A percentile compares a stretch with the other conserved stretches of the same genome.
phyloP scores from a whole-genome alignment of 2,797 vertebrate species.

The Anguilla marmorata region DNA sequence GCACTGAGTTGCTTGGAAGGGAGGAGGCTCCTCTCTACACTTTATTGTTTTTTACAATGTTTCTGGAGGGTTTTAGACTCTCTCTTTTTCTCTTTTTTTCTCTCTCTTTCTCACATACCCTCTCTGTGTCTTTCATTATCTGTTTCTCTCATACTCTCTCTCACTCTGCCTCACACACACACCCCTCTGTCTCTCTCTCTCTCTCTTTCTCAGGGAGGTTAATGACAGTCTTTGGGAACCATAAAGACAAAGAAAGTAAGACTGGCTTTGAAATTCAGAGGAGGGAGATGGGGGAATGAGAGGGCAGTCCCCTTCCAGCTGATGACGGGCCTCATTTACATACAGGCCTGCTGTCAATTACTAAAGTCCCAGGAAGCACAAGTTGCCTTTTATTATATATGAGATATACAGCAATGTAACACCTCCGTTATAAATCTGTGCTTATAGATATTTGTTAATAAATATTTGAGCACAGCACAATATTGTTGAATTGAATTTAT shows the following conservation, averaged over 20 bases:
- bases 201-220: slow-evolving; percentile 43
- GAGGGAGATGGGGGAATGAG: background rate
- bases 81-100: slow-evolving; percentile 35
- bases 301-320: background rate
- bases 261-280: slow-evolving; percentile 26
- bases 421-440: background rate
- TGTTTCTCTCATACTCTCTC: background rate
- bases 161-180: background rate
- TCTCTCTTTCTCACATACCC: background rate
- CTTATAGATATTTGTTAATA: background rate
- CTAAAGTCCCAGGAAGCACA: slow-evolving; percentile 12
- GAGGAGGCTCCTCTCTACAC: slow-evolving; percentile 54
- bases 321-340: slow-evolving; percentile 11
- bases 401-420: background rate
- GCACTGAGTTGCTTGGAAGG: slow-evolving; percentile 75
- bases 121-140: background rate
- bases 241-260: slow-evolving; percentile 22
- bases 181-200: slow-evolving; percentile 39
- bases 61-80: slow-evolving; percentile 45
- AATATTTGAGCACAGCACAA: background rate
- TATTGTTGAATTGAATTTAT: background rate
- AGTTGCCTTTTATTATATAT: slow-evolving; percentile 18
- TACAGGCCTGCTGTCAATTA: slow-evolving; percentile 21
- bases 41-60: slow-evolving; percentile 70
- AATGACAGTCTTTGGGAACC: slow-evolving; percentile 27